Percentiles rank a stretch among this genome's conserved stretches.
These are phyloP conservation scores for Pachydiplax longipennis DNA, from an alignment of 2,888 invertebrate genomes.

Conservation along the genomic window DNA sequence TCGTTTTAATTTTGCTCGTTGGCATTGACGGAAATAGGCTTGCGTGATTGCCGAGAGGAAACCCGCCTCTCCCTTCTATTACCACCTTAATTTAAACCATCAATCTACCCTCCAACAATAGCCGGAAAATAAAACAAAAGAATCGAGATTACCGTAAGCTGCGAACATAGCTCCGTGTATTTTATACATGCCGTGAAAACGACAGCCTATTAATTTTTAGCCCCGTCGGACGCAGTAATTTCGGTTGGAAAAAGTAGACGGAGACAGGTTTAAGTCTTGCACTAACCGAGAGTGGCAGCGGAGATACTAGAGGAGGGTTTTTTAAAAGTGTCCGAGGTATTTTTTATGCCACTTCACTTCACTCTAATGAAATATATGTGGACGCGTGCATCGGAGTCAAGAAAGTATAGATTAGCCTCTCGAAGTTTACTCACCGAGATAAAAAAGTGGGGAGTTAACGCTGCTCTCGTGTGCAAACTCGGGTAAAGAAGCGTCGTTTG, in stretches of 20 bases:
- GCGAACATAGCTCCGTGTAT: background rate
- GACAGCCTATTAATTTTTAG: background rate
- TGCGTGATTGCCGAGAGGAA: background rate
- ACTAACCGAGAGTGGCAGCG: background rate
- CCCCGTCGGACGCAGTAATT: background rate
- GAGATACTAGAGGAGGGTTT: background rate
- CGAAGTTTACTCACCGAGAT: background rate
- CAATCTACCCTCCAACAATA: background rate
- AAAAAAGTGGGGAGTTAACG: background rate
- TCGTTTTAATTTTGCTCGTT: background rate
- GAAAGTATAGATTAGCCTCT: background rate
- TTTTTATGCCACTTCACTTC: background rate
- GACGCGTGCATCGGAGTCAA: background rate
- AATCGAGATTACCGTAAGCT: background rate
- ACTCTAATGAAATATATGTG: background rate
- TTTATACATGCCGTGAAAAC: background rate
- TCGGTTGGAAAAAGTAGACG: too few species aligned
- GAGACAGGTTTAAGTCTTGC: background rate
- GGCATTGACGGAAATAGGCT: background rate
- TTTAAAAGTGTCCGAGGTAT: background rate
- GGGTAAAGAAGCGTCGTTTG: background rate
- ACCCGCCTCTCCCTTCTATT: background rate
- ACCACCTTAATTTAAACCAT: background rate
- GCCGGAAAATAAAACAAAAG: background rate
- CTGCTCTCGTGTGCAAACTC: background rate